Evolutionary conservation across 2,113 vertebrate genomes (phyloP), one percentile per base, ranked within the genome.

Genomic region (Equus przewalskii): DNA sequence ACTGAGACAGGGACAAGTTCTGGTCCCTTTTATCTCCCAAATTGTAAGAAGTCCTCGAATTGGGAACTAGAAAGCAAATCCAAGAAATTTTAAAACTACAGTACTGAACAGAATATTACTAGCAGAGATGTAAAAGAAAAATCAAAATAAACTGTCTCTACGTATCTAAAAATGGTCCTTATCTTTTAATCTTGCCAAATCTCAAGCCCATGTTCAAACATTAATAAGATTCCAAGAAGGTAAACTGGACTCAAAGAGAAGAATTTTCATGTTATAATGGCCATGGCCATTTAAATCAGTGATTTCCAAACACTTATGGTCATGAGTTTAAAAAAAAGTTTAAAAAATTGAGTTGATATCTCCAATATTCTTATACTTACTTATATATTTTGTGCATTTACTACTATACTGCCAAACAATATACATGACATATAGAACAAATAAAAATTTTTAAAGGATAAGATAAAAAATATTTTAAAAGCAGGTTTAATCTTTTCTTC

Each of bases 151-250:
- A 85, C 12, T 79, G 64, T 46, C 19, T 6, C 51, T 12, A 64
- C 75, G 5, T 14, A 64, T 44, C 49, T 82, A 33, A 75, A 93
- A 89, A 18, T 19, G 11, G 3, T 60, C 36, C n/a, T 83, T 80
- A 82, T 58, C 58, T 89, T 49, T 60, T 44, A 90, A 58, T 54
- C 9, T 49, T 91, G 49, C 8, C 51, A 91, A 79, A 79, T 58
- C 19, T 93, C 54, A 73, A 96, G 73, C 24, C 60, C 28, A 69
- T 65, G 18, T 58, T 90, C 46, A 93, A 67, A 80, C 41, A 91
- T 70, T 86, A 79, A 54, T 60, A 65, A 92, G 93, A 80, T 80
- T 72, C 56, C 26, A 93, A 44, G 33, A 64, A 78, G 7, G 44
- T 26, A 89, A 90, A 44, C 1, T 81, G 26, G 19, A 67, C 21